Base-by-base conservation (phyloP, 35 echinoderm and acorn worm genomes). In the Ptychodera flava region DNA sequence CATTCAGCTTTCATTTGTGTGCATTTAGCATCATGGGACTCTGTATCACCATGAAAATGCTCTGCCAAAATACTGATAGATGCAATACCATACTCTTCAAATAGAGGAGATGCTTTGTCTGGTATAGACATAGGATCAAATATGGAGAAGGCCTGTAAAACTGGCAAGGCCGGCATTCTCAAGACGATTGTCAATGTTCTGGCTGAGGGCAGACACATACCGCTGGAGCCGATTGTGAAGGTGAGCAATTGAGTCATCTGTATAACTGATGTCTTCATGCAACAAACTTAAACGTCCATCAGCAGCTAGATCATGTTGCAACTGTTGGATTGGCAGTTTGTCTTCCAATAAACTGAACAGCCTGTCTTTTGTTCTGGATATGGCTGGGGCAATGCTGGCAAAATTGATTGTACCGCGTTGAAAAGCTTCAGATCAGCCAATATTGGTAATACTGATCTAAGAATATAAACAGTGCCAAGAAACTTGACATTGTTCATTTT, bases 131-230 rank as follows among this genome's bases (percentile, higher is more conserved):
- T n/a, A n/a, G n/a, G n/a, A n/a, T n/a, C n/a, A n/a, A n/a, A n/a
- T n/a, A n/a, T n/a, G n/a, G n/a, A n/a, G n/a, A n/a, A n/a, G n/a
- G n/a, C n/a, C n/a, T n/a, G n/a, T n/a, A 85, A 85, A 80, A 27
- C 33, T 1, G 77, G 80, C 29, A 29, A 78, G 86, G 1, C 78
- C 28, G 1, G 86, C 33, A 16, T 80, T 78, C 36, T 79, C 33
- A 88, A 88, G 80, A 2, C 86, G 15, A 33, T 88, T 34, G 32
- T 79, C 77, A 30, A 88, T 79, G 77, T 88, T 88, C 77, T 79
- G 36, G 22, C 38, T 80, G 2, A 88, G 36, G 1, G 77, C 1
- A 12, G 6, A 16, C 32, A 88, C 86, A 79, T 88, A 88, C 77
- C 80, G 77, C 33, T 79, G 33, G 2, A 88, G 77, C 77, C n/a